Evolutionary conservation across 2,888 invertebrate species (phyloP).

Genomic region (Trissolcus japonicus): DNA sequence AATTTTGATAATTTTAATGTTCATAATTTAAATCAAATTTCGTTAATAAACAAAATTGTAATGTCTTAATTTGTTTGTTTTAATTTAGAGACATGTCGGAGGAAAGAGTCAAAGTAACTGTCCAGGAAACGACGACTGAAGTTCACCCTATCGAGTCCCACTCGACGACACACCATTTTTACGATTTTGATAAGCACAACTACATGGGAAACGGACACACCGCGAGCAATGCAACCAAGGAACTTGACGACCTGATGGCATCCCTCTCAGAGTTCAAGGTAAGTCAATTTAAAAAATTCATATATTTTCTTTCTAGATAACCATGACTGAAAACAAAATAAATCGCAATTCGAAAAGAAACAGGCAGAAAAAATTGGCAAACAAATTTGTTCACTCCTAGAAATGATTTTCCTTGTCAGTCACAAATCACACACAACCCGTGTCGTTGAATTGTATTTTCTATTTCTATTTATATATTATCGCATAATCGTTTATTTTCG

Average conservation of each 20-base stretch:
- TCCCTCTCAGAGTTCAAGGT: conserved; percentile 97
- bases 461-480: conserved; percentile 9
- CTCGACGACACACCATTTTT: conserved; percentile 65
- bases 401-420: background rate
- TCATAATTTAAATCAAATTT: too few relatives aligned
- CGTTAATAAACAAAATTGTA: too few relatives aligned
- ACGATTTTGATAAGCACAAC: conserved; percentile 64
- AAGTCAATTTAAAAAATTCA: conserved; percentile 17
- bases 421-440: background rate
- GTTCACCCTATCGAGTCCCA: conserved; percentile 70
- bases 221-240: conserved; percentile 94
- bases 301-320: background rate
- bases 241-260: conserved; percentile 97
- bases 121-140: conserved; percentile 76
- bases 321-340: background rate
- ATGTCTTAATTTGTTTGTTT: background rate
- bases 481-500: conserved; percentile 11
- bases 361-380: background rate
- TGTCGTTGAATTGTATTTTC: conserved; percentile 4
- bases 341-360: background rate
- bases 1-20: too few relatives aligned
- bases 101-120: conserved; percentile 75
- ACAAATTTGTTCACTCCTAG: too few relatives aligned
- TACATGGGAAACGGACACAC: conserved; percentile 69
- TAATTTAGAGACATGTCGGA: conserved; percentile 70